Percentiles rank a stretch among this genome's conserved stretches.
phyloP scores from a whole-genome alignment of 2,113 vertebrate genomes.

The Pithys albifrons region DNA sequence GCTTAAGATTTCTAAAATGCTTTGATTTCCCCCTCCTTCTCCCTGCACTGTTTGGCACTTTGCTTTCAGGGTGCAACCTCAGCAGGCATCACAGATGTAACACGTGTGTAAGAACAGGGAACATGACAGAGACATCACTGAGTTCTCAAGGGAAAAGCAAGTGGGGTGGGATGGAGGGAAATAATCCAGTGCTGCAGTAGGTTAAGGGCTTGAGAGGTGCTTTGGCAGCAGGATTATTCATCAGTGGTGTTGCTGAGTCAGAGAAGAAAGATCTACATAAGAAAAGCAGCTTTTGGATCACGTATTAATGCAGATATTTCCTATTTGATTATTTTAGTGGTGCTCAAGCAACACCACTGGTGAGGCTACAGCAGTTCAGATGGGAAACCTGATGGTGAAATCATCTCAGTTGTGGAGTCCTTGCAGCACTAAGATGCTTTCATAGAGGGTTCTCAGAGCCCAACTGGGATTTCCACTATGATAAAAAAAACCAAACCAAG shows the following conservation, averaged over 20 bases:
- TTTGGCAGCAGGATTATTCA: background rate
- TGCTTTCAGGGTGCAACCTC: background rate
- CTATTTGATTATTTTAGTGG: background rate
- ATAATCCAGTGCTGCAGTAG: background rate
- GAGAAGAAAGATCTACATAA: background rate
- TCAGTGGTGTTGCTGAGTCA: background rate
- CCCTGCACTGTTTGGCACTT: conserved; percentile 1
- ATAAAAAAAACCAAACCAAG: background rate
- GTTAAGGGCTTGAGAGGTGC: background rate
- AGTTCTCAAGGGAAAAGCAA: background rate
- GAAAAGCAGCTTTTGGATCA: background rate
- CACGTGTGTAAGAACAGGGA: background rate
- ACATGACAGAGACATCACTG: background rate
- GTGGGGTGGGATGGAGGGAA: background rate
- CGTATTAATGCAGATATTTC: background rate
- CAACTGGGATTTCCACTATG: background rate
- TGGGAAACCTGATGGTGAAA: background rate
- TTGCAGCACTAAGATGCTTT: background rate
- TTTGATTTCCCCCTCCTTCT: background rate
- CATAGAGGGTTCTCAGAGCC: background rate
- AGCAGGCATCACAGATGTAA: background rate
- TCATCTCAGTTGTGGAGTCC: background rate
- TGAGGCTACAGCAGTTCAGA: background rate
- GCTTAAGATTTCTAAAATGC: background rate
- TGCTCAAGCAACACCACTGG: background rate